These are phyloP conservation scores for Leucopsar rothschildi DNA, from an alignment of 2,113 vertebrate species.

Conservation along the genomic window DNA sequence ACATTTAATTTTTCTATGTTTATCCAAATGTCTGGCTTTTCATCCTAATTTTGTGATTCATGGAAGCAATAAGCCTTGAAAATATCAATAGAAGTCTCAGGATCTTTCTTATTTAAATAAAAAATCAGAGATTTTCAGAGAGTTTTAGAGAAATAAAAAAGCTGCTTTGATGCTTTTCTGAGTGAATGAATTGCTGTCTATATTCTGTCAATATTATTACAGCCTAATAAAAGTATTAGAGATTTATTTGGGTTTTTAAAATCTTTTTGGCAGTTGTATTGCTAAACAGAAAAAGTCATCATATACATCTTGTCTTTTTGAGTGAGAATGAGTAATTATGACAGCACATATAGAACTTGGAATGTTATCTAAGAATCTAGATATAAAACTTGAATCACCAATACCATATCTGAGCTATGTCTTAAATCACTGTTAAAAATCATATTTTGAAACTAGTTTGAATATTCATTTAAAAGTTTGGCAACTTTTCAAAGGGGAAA, in stretches of 20 bases:
- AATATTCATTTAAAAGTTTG: not conserved
- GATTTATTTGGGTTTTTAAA: not conserved
- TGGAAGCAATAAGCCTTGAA: slow-evolving; percentile 36
- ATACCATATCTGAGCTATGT: not conserved
- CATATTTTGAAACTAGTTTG: not conserved
- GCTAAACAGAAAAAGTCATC: not conserved
- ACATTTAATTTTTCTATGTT: not conserved
- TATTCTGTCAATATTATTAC: not conserved
- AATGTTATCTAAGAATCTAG: not conserved
- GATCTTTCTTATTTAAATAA: not conserved
- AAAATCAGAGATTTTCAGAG: not conserved
- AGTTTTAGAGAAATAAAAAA: not conserved
- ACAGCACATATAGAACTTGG: not conserved
- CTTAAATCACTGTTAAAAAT: not conserved
- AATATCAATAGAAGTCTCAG: not conserved
- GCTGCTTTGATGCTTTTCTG: not conserved
- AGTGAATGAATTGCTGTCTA: not conserved
- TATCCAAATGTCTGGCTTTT: not conserved
- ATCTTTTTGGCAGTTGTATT: not conserved
- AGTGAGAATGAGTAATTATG: not conserved
- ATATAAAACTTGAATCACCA: not conserved
- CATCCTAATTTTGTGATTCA: slow-evolving; percentile 49
- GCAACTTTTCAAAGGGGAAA: not conserved
- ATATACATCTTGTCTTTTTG: not conserved
- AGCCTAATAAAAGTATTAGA: not conserved